A percentile compares a stretch with the other conserved stretches of the same genome.
These are phyloP conservation scores for Scarus forsteni DNA, from an alignment of 2,797 vertebrate species.

Conservation along the genomic window DNA sequence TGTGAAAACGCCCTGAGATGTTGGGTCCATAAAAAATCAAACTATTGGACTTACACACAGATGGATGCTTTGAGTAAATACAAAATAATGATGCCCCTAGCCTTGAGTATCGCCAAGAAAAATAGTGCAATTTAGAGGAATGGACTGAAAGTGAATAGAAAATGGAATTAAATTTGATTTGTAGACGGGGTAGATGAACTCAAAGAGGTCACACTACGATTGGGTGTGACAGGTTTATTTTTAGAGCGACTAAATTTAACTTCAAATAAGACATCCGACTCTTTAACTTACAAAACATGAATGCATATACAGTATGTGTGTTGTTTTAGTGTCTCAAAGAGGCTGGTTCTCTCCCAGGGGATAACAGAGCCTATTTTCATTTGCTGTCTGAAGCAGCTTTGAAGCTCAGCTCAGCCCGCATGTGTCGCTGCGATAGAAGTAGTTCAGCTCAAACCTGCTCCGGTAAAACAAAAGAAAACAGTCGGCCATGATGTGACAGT, in stretches of 20 bases:
- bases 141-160: neutral
- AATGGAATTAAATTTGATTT: neutral
- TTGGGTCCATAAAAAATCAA: too few species aligned
- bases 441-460: slow-evolving; percentile 35
- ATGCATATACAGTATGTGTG: neutral
- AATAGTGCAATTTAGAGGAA: neutral
- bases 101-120: too few species aligned
- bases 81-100: too few species aligned
- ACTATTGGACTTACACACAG: too few species aligned
- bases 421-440: slow-evolving; percentile 25
- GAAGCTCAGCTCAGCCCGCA: slow-evolving; percentile 27
- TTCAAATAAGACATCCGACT: slow-evolving; percentile 14
- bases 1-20: too few species aligned
- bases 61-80: too few species aligned
- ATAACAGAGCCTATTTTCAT: slow-evolving; percentile 33
- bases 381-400: slow-evolving; percentile 49
- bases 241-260: slow-evolving; percentile 46
- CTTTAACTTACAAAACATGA: slow-evolving; percentile 11
- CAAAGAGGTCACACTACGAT: slow-evolving; percentile 24
- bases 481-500: slow-evolving; percentile 13
- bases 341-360: slow-evolving; percentile 9
- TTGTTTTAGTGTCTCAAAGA: slow-evolving; percentile 33
- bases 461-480: slow-evolving; percentile 68
- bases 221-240: slow-evolving; percentile 33
- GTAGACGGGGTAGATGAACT: neutral